Percentiles rank a stretch among this genome's conserved stretches.
phyloP scores from a whole-genome alignment of 2,797 vertebrate species.

The Pelobates cultripes region DNA sequence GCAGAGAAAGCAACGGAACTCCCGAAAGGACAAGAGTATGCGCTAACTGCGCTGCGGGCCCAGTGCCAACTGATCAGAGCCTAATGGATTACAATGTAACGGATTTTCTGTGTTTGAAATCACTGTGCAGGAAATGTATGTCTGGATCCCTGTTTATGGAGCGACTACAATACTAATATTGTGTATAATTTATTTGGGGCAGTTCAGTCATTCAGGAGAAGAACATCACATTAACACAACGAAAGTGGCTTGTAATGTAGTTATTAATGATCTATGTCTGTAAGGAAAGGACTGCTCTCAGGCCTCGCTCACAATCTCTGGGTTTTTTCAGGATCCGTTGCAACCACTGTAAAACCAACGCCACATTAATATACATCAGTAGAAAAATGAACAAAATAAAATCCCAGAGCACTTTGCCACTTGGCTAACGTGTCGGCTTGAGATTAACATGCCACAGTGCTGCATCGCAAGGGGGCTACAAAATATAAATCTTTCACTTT shows the following conservation, averaged over 20 bases:
- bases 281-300: too few species aligned
- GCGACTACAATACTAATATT: conserved; percentile 58
- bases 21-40: conserved; percentile 29
- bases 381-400: too few species aligned
- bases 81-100: conserved; percentile 54
- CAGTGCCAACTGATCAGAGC: conserved; percentile 53
- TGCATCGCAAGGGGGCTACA: too few species aligned
- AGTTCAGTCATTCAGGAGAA: too few species aligned
- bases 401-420: too few species aligned
- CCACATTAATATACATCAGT: too few species aligned
- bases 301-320: too few species aligned
- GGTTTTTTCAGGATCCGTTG: too few species aligned
- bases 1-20: neutral
- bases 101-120: conserved; percentile 52
- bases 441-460: too few species aligned
- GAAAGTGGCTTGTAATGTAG: conserved; percentile 60
- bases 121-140: conserved; percentile 57
- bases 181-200: conserved; percentile 57
- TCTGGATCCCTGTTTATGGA: conserved; percentile 59
- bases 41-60: conserved; percentile 50
- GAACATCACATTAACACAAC: conserved; percentile 61
- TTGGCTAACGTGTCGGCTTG: too few species aligned
- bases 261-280: conserved; percentile 54
- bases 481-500: too few species aligned
- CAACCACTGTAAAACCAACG: too few species aligned